Conservation (phyloP, 2,888 invertebrate species). For the Hypselothyrea guttata region DNA sequence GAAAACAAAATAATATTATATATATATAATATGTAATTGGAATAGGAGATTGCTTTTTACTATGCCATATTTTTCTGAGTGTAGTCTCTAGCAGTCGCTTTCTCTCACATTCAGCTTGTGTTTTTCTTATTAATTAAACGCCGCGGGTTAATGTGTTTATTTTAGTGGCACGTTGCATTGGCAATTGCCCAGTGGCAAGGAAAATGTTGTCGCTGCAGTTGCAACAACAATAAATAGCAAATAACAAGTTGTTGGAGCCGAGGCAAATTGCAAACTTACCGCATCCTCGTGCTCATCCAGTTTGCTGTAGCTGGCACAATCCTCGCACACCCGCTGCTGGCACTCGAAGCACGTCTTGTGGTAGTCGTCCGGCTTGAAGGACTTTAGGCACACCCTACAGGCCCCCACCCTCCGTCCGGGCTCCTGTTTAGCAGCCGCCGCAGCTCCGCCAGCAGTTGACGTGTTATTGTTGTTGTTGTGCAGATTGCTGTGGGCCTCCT, state of each 20-base stretch:
- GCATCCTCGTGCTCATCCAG: conserved; percentile 91
- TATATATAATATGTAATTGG: too few relatives aligned
- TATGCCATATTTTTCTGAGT: too few relatives aligned
- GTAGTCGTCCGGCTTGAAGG: conserved; percentile 93
- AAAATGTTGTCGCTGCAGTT: conserved; percentile 38
- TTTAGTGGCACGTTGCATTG: conserved; percentile 40
- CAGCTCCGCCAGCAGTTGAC: conserved; percentile 38
- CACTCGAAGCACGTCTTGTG: conserved; percentile 94
- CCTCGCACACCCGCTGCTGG: conserved; percentile 95
- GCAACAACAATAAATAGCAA: not conserved
- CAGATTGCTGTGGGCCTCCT: conserved; percentile 77
- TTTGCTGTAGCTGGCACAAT: conserved; percentile 95
- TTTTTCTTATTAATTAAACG: conserved; percentile 65
- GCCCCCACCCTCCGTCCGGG: conserved; percentile 90
- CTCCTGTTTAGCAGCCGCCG: conserved; percentile 83
- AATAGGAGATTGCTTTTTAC: too few relatives aligned
- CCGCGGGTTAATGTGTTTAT: conserved; percentile 51
- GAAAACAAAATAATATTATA: too few relatives aligned
- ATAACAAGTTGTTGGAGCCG: not conserved
- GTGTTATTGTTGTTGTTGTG: conserved; percentile 78
- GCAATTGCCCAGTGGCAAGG: conserved; percentile 63
- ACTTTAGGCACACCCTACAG: conserved; percentile 93
- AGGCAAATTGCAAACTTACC: conserved; percentile 83
- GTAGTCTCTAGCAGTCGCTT: not conserved
- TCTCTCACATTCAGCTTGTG: conserved; percentile 14